These are phyloP conservation scores for Diorhabda elongata DNA, from an alignment of 1,140 invertebrate genomes.

Conservation along the genomic window DNA sequence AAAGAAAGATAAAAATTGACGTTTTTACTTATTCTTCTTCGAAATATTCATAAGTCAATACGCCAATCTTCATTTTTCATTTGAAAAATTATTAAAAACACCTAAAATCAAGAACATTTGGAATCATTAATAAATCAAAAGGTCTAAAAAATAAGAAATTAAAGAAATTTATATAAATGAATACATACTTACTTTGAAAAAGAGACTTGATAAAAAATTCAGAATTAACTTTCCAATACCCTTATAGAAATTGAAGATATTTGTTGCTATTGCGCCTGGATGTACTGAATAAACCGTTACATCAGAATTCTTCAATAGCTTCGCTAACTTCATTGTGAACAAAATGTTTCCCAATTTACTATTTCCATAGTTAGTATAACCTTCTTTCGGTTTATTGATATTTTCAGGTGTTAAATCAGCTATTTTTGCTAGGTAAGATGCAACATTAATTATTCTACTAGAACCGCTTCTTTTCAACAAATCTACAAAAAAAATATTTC, in stretches of 20 bases:
- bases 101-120: too few relatives aligned
- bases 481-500: conserved; percentile 47
- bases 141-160: too few relatives aligned
- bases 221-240: conserved; percentile 16
- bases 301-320: conserved; percentile 52
- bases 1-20: too few relatives aligned
- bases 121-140: too few relatives aligned
- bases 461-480: conserved; percentile 54
- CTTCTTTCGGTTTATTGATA: conserved; percentile 47
- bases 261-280: conserved; percentile 43
- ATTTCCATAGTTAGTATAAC: conserved; percentile 52
- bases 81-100: too few relatives aligned
- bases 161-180: not conserved
- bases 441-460: conserved; percentile 61
- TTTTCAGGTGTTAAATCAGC: conserved; percentile 63
- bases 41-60: too few relatives aligned
- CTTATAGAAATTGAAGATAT: conserved; percentile 37
- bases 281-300: conserved; percentile 39
- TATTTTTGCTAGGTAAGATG: conserved; percentile 58
- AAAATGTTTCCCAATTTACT: conserved; percentile 69
- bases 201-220: conserved; percentile 13
- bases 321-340: conserved; percentile 60
- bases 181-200: conserved; percentile 25
- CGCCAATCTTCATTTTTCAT: too few relatives aligned
- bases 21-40: too few relatives aligned